Evolutionary conservation across 53 echinoderm and acorn worm genomes (phyloP).

Genomic region (Zoroaster sp.): DNA sequence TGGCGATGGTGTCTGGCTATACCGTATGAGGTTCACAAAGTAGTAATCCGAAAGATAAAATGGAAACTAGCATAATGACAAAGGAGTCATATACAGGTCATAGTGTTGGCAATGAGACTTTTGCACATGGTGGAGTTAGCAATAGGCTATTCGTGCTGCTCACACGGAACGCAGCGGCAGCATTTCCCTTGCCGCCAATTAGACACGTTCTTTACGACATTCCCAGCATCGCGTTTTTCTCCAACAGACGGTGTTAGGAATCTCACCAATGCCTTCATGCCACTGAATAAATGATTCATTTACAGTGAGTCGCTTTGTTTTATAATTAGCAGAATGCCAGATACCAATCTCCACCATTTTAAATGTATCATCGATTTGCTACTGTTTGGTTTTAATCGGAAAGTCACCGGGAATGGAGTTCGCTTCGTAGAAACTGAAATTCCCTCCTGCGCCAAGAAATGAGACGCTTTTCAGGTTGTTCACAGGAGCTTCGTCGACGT

Average conservation of each 20-base stretch:
- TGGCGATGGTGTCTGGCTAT: constrained; percentile 12
- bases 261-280: background rate
- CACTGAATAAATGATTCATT: background rate
- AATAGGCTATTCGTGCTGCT: background rate
- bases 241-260: too few species aligned
- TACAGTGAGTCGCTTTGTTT: background rate
- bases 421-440: background rate
- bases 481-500: background rate
- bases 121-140: background rate
- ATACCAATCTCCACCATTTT: background rate
- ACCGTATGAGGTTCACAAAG: background rate
- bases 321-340: background rate
- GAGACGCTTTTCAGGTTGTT: background rate
- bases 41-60: background rate
- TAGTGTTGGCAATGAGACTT: background rate
- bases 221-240: too few species aligned
- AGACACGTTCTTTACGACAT: too few species aligned
- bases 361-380: background rate
- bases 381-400: background rate
- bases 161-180: too few species aligned
- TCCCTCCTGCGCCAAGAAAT: background rate
- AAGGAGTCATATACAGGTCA: background rate
- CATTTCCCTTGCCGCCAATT: too few species aligned
- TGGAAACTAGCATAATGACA: background rate
- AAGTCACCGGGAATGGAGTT: background rate